phyloP scores from a whole-genome alignment of 2,888 invertebrate species.

The Yponomeuta plumbellus region DNA sequence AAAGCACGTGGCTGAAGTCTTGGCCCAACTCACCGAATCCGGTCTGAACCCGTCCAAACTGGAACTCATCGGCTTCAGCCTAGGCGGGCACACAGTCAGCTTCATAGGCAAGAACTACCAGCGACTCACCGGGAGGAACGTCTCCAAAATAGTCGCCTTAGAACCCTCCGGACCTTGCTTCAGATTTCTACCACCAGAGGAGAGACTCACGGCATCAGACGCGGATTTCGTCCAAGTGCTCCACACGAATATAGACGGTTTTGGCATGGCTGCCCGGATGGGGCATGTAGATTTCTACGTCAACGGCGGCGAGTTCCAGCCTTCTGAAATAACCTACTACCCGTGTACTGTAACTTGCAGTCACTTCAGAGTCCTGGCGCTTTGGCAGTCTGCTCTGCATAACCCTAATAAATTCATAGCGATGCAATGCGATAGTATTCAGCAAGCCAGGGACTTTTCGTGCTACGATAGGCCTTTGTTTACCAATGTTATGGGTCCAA shows the following conservation, averaged over 20 bases:
- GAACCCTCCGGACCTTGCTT: constrained; percentile 69
- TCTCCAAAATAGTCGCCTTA: constrained; percentile 56
- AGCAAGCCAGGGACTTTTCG: constrained; percentile 52
- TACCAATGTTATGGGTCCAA: constrained; percentile 48
- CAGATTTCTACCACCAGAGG: constrained; percentile 39
- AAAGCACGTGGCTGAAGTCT: constrained; percentile 56
- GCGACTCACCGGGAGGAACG: constrained; percentile 46
- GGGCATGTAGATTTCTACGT: constrained; percentile 64
- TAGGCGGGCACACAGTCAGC: constrained; percentile 61
- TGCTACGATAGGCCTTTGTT: constrained; percentile 50
- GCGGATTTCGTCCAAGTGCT: constrained; percentile 64
- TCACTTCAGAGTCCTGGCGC: constrained; percentile 51
- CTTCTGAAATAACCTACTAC: constrained; percentile 49
- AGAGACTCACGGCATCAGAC: constrained; percentile 49
- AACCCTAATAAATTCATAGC: constrained; percentile 55
- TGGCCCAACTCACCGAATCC: constrained; percentile 43
- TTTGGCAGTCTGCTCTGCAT: constrained; percentile 54
- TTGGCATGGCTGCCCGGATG: constrained; percentile 62
- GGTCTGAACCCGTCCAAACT: constrained; percentile 53
- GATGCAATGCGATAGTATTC: constrained; percentile 51
- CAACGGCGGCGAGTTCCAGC: constrained; percentile 67
- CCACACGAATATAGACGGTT: constrained; percentile 67
- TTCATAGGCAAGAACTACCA: constrained; percentile 59
- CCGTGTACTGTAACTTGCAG: constrained; percentile 61
- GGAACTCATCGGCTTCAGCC: constrained; percentile 62